phyloP scores from a whole-genome alignment of 2,797 vertebrate species.

The Urosaurus nigricauda region DNA sequence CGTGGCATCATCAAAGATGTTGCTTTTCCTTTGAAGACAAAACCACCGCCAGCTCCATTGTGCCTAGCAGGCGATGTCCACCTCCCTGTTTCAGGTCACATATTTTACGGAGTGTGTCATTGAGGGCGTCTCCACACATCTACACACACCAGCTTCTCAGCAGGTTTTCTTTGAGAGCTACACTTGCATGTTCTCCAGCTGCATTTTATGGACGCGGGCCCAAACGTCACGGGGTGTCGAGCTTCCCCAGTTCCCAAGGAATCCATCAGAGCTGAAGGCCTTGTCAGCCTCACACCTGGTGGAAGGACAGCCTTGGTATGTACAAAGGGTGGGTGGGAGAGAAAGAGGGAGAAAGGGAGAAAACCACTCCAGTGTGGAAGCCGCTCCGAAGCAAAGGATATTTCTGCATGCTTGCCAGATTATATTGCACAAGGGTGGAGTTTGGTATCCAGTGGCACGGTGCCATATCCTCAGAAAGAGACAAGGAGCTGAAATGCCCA shows the following conservation, averaged over 20 bases:
- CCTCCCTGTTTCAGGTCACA: conserved; percentile 24
- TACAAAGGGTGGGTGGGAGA: not conserved
- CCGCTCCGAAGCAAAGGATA: not conserved
- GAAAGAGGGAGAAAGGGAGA: not conserved
- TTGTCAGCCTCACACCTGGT: conserved; percentile 13
- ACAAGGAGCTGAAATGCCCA: no score
- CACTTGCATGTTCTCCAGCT: conserved; percentile 21
- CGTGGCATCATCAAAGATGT: not conserved
- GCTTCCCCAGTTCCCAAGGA: not conserved
- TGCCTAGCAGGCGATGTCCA: not conserved
- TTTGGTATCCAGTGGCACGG: not conserved
- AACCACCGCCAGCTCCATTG: not conserved
- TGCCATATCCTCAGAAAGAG: not conserved
- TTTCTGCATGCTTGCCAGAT: not conserved
- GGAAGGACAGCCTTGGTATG: not conserved
- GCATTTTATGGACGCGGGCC: conserved; percentile 19
- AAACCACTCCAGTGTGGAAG: not conserved
- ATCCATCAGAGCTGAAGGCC: not conserved
- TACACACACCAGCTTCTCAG: not conserved
- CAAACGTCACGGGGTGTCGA: not conserved
- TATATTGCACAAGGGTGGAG: not conserved
- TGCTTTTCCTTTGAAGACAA: conserved; percentile 13
- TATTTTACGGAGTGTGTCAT: conserved; percentile 32
- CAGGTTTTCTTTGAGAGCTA: conserved; percentile 21
- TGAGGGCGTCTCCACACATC: not conserved